These are phyloP conservation scores for Drosophila chauvacae DNA, from an alignment of 1,140 invertebrate species.

Conservation along the genomic window DNA sequence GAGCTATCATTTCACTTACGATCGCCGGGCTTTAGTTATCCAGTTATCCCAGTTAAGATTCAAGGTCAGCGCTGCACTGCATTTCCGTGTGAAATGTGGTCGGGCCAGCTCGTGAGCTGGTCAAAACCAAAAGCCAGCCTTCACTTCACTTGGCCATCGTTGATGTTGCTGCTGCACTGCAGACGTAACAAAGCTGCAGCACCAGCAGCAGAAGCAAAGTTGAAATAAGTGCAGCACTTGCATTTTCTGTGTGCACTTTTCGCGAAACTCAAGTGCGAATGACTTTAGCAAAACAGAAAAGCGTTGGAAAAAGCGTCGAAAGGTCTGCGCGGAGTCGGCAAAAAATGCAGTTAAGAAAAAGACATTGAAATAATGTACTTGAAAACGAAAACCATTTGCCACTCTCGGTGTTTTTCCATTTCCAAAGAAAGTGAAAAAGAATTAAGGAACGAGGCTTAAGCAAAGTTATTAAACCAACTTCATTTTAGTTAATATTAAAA, in stretches of 20 bases:
- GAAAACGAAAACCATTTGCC: slow-evolving; percentile 46
- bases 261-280: slow-evolving; percentile 66
- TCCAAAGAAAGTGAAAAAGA: slow-evolving; percentile 51
- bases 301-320: slow-evolving; percentile 47
- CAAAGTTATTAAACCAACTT: too few species aligned
- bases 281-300: slow-evolving; percentile 71
- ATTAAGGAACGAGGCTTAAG: background rate
- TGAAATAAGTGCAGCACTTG: slow-evolving; percentile 42
- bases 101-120: slow-evolving; percentile 42
- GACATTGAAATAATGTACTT: slow-evolving; percentile 75
- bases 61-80: slow-evolving; percentile 65
- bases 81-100: slow-evolving; percentile 78
- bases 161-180: slow-evolving; percentile 20
- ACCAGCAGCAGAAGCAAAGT: background rate
- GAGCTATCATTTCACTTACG: slow-evolving; percentile 72
- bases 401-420: slow-evolving; percentile 53
- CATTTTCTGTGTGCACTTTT: slow-evolving; percentile 46
- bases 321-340: slow-evolving; percentile 63
- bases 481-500: too few species aligned
- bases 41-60: slow-evolving; percentile 64
- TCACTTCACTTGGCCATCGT: slow-evolving; percentile 47
- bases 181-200: slow-evolving; percentile 11
- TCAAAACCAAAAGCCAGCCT: slow-evolving; percentile 52
- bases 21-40: slow-evolving; percentile 38
- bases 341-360: slow-evolving; percentile 45